phyloP scores from a whole-genome alignment of 2,888 invertebrate genomes.

The Conchocele bisecta region DNA sequence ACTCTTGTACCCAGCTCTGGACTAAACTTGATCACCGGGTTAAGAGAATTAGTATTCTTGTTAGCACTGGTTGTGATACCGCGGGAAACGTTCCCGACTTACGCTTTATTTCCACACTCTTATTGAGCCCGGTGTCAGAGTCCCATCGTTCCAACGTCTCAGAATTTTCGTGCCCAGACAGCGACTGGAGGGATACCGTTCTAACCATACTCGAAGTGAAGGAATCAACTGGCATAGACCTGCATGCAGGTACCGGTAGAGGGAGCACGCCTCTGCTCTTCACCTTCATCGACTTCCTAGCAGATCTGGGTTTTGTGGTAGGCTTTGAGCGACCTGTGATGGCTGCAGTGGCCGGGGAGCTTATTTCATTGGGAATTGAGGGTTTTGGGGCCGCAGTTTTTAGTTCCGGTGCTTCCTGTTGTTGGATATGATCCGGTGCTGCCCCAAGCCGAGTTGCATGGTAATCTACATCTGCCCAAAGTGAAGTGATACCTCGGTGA shows the following conservation, averaged over 20 bases:
- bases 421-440: constrained; percentile 54
- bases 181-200: constrained; percentile 35
- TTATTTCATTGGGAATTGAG: constrained; percentile 23
- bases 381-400: constrained; percentile 24
- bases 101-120: constrained; percentile 45
- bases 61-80: neutral
- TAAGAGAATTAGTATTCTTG: constrained; percentile 46
- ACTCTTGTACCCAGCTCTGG: constrained; percentile 44
- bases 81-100: constrained; percentile 8
- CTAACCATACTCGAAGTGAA: constrained; percentile 50
- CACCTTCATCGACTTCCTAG: constrained; percentile 11
- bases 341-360: constrained; percentile 11
- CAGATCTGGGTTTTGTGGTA: constrained; percentile 1
- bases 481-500: too few relatives aligned
- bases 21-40: constrained; percentile 54
- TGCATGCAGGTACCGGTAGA: constrained; percentile 35
- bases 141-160: constrained; percentile 49
- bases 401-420: constrained; percentile 18
- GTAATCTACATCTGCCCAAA: constrained; percentile 67
- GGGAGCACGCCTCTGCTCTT: constrained; percentile 43
- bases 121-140: constrained; percentile 38
- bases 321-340: neutral
- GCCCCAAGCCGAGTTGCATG: constrained; percentile 65
- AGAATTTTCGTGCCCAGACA: constrained; percentile 45
- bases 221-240: constrained; percentile 37